These are phyloP conservation scores for Rhynchomys soricoides DNA, from an alignment of 2,113 vertebrate species.

Conservation along the genomic window DNA sequence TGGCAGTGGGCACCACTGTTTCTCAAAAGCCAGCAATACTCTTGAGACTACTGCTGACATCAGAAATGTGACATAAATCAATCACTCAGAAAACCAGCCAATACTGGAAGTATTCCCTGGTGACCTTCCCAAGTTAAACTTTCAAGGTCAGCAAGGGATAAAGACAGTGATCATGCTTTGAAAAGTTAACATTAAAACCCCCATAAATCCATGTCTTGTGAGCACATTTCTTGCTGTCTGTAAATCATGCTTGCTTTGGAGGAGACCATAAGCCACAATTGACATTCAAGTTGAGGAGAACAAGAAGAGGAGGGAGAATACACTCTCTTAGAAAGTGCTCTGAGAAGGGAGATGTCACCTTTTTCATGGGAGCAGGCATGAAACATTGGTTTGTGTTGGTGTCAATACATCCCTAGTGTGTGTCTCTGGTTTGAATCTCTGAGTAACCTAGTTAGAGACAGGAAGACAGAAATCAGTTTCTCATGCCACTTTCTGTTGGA, in stretches of 20 bases:
- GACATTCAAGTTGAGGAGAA: no score
- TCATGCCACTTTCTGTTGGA: neutral
- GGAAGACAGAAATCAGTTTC: neutral
- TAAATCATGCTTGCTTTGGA: neutral
- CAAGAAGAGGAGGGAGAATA: fast-evolving
- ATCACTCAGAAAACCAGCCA: neutral
- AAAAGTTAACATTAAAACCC: neutral
- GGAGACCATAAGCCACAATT: neutral
- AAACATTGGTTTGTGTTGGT: fast-evolving
- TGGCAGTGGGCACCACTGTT: fast-evolving
- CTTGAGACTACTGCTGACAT: neutral
- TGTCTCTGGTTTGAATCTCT: neutral
- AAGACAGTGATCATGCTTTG: fast-evolving
- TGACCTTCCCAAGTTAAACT: neutral
- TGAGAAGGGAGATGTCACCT: fast-evolving
- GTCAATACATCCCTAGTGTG: fast-evolving
- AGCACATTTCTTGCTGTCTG: neutral
- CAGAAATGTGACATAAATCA: no score
- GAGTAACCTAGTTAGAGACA: neutral
- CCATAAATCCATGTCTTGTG: fast-evolving
- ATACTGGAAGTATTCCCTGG: neutral
- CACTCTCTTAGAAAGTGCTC: fast-evolving
- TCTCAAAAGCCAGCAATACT: neutral
- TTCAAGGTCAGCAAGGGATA: neutral
- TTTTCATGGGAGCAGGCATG: fast-evolving